A percentile compares a stretch with the other conserved stretches of the same genome.
Conservation (phyloP, 2,888 invertebrate genomes). For the Lymantria monacha region DNA sequence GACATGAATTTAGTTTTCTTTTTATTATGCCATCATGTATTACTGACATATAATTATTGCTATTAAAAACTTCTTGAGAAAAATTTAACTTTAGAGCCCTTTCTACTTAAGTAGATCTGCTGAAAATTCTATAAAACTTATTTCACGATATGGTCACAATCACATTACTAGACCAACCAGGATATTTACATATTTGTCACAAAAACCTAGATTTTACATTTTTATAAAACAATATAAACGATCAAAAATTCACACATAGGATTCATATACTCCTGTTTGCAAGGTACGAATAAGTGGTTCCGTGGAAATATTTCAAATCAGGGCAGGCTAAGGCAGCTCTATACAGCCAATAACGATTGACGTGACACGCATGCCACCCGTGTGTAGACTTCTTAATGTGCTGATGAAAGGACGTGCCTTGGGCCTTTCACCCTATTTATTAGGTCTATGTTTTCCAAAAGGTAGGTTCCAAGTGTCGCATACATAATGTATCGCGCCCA, state of each 20-base stretch:
- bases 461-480: constrained; percentile 37
- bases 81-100: no score
- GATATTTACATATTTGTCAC: no score
- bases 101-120: no score
- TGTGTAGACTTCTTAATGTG: constrained; percentile 72
- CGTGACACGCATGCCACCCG: constrained; percentile 71
- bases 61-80: no score
- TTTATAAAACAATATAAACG: constrained; percentile 21
- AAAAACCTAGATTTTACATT: no score
- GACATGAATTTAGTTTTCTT: no score
- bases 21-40: no score
- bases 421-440: constrained; percentile 68
- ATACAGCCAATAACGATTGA: constrained; percentile 75
- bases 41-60: no score
- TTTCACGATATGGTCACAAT: no score
- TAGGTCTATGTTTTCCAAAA: constrained; percentile 55
- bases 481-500: constrained; percentile 27
- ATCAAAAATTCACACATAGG: constrained; percentile 48
- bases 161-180: no score
- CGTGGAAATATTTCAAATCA: constrained; percentile 82
- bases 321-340: constrained; percentile 58
- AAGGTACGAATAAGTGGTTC: constrained; percentile 78
- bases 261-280: constrained; percentile 47
- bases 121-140: no score
- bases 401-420: constrained; percentile 53